Evolutionary conservation across 2,797 vertebrate species (phyloP), one percentile per base, ranked within the genome.

Genomic region (Sparus aurata): DNA sequence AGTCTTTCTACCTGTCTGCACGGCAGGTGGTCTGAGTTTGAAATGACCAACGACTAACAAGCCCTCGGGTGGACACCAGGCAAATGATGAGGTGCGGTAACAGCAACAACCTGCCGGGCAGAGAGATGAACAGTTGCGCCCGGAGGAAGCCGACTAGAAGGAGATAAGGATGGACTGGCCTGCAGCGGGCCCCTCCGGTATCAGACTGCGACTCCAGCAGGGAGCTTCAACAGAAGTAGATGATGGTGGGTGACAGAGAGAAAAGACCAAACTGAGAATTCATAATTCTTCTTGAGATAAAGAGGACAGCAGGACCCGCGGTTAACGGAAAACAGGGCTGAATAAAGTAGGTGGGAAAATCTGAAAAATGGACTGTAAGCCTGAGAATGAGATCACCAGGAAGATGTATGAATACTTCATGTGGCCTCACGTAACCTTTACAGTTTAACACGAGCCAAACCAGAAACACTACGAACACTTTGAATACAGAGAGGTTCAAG

Each of bases 281-380:
- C 52, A 80, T 83, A 69, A 57, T 70, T 62, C 66, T 59, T 63
- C n/a, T 62, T 43, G 62, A 79, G 80, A 81, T 83, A 77, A 85
- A 71, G 65, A 71, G 61, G 46, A 53, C 69, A 61, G 38, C 7
- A 12, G 64, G 59, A 55, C n/a, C 27, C 8, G n/a, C 11, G 20
- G 65, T 73, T 49, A 41, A 70, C 60, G 30, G 34, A 76, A 66
- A 76, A 66, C 25, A 66, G 12, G 22, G 30, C 27, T 66, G 57
- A 72, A 74, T 52, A 63, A 65, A 66, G 17, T 41, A 60, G 64
- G n/a, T 13, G 54, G 18, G 22, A 64, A 58, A 43, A 77, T 6
- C 41, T 52, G 58, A 64, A 65, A 74, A 68, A 74, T 38, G 5
- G 52, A 45, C 45, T n/a, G 22, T 3, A 20, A 50, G 59, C 7